Percentiles rank a stretch among this genome's conserved stretches.
Conservation (phyloP, 2,888 invertebrate species). For the Pseudeuparius sepicola region DNA sequence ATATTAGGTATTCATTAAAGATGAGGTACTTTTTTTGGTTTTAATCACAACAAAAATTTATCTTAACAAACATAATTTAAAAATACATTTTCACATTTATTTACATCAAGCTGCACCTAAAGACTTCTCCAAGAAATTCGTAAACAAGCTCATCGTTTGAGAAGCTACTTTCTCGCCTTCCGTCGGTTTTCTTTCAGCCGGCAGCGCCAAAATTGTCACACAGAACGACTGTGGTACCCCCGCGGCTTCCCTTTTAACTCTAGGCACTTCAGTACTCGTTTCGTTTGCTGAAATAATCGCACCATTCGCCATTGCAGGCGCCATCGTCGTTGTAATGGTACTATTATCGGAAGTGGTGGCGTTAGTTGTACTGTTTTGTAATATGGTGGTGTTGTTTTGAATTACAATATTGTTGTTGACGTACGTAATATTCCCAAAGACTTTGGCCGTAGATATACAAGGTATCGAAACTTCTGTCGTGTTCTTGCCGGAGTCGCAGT, state of each 20-base stretch:
- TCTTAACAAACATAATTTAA: too few relatives aligned
- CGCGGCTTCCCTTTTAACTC: slow-evolving; percentile 17
- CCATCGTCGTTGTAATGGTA: slow-evolving; percentile 9
- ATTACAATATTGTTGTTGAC: slow-evolving; percentile 26
- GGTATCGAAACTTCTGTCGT: slow-evolving; percentile 30
- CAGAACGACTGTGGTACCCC: slow-evolving; percentile 27
- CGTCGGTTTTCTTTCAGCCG: slow-evolving; percentile 27
- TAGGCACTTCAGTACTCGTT: slow-evolving; percentile 12
- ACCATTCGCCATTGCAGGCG: slow-evolving; percentile 10
- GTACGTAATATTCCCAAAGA: slow-evolving; percentile 26
- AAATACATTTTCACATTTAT: too few relatives aligned
- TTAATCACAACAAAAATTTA: too few relatives aligned
- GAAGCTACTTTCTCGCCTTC: slow-evolving; percentile 27
- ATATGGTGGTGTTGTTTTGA: slow-evolving; percentile 10
- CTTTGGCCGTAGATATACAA: slow-evolving; percentile 32
- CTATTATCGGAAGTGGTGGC: slow-evolving; percentile 7
- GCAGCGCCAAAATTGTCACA: slow-evolving; percentile 31
- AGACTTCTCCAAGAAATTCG: slow-evolving; percentile 26
- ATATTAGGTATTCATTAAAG: too few relatives aligned
- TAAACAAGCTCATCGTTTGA: slow-evolving; percentile 23
- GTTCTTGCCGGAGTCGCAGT: slow-evolving; percentile 26
- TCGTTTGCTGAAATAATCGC: slow-evolving; percentile 12
- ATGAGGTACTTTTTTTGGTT: too few relatives aligned
- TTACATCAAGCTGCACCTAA: slow-evolving; percentile 21
- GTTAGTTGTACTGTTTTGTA: slow-evolving; percentile 5